These are phyloP conservation scores for Chaenodraco wilsoni DNA, from an alignment of 2,797 vertebrate genomes.

Conservation along the genomic window DNA sequence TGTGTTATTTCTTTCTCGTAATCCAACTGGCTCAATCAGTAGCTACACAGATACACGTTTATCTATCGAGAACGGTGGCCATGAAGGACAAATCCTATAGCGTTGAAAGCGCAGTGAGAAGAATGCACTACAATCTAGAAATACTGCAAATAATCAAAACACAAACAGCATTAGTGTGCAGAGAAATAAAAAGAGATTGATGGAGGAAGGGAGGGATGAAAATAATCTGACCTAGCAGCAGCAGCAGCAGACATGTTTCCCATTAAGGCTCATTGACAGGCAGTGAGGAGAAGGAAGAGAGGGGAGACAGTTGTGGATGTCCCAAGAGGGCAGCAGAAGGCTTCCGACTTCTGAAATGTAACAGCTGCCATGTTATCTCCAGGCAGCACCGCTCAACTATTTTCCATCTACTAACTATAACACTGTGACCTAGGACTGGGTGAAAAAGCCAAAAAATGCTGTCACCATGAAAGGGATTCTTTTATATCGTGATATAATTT, in stretches of 20 bases:
- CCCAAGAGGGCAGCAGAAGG: slow-evolving; percentile 65
- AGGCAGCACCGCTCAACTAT: slow-evolving; percentile 19
- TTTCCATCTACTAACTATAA: slow-evolving; percentile 19
- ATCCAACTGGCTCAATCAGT: slow-evolving; percentile 18
- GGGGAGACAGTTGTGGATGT: slow-evolving; percentile 49
- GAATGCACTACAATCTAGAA: slow-evolving; percentile 13
- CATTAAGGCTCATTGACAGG: slow-evolving; percentile 51
- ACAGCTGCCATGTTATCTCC: slow-evolving; percentile 47
- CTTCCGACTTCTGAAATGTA: slow-evolving; percentile 43
- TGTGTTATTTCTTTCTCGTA: slow-evolving; percentile 17
- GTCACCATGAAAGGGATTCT: no score
- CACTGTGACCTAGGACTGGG: no score
- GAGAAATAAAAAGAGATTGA: slow-evolving; percentile 17
- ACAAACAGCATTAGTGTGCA: slow-evolving; percentile 27
- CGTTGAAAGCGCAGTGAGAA: slow-evolving; percentile 18
- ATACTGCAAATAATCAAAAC: slow-evolving; percentile 24
- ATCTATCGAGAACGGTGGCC: slow-evolving; percentile 1
- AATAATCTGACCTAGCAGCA: slow-evolving; percentile 46
- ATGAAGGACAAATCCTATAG: slow-evolving; percentile 21
- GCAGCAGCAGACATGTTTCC: slow-evolving; percentile 40
- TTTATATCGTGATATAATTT: no score
- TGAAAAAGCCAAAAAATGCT: no score
- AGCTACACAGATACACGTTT: slow-evolving; percentile 6
- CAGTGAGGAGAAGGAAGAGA: slow-evolving; percentile 50
- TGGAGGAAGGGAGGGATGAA: slow-evolving; percentile 32